Conservation (phyloP, 2,113 vertebrate genomes). For the Festucalex cinctus region DNA sequence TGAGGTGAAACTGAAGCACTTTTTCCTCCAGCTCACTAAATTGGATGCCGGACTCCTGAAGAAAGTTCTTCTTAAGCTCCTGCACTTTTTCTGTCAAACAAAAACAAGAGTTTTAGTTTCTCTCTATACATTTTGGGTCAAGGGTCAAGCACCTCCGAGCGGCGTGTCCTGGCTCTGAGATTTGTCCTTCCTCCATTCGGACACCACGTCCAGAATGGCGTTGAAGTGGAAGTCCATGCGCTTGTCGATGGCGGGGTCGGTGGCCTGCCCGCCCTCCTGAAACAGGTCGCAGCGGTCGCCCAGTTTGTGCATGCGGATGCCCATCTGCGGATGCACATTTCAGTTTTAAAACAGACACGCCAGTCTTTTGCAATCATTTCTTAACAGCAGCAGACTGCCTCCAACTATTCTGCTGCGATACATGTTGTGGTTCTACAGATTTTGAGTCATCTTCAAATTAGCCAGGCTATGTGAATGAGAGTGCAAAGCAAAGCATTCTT, state of each 20-base stretch:
- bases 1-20: constrained; percentile 95
- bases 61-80: constrained; percentile 90
- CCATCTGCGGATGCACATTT: constrained; percentile 76
- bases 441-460: too few species aligned
- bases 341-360: too few species aligned
- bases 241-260: constrained; percentile 92
- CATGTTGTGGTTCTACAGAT: too few species aligned
- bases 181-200: constrained; percentile 99
- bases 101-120: not conserved
- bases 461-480: too few species aligned
- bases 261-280: constrained; percentile 89
- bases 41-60: constrained; percentile 92
- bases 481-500: too few species aligned
- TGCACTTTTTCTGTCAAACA: constrained; percentile 86
- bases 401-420: too few species aligned
- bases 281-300: constrained; percentile 93
- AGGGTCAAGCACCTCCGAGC: constrained; percentile 80
- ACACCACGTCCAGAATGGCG: constrained; percentile 94
- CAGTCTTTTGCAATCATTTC: too few species aligned
- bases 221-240: constrained; percentile 99
- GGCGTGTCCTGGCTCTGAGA: constrained; percentile 88
- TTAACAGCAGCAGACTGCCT: too few species aligned
- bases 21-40: constrained; percentile 93
- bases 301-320: constrained; percentile 91
- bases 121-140: too few species aligned